These are phyloP conservation scores for Platycheirus rosarum DNA, from an alignment of 2,888 invertebrate species.

Conservation along the genomic window DNA sequence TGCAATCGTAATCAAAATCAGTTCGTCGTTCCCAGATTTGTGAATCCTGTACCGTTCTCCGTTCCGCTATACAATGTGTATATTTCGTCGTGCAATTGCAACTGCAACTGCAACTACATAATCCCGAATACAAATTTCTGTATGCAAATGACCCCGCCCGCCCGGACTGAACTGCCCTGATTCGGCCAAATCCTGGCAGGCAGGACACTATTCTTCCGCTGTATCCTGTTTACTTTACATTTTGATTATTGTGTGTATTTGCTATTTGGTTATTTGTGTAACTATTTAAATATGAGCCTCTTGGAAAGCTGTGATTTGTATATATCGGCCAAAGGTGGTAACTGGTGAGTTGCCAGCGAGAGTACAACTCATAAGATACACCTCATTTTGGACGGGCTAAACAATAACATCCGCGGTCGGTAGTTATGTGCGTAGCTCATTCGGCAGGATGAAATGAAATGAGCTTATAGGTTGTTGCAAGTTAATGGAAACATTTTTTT, in stretches of 20 bases:
- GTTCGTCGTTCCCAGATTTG: constrained; percentile 64
- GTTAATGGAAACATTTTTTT: neutral
- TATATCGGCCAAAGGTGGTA: neutral
- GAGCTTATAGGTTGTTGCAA: neutral
- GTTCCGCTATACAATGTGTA: constrained; percentile 40
- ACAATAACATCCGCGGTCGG: constrained; percentile 29
- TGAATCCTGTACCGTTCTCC: constrained; percentile 40
- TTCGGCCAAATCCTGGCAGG: neutral
- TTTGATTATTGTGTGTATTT: constrained; percentile 53
- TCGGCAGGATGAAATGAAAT: constrained; percentile 8
- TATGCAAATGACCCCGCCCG: constrained; percentile 60
- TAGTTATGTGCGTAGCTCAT: constrained; percentile 40
- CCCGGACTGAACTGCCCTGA: neutral
- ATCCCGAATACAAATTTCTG: constrained; percentile 64
- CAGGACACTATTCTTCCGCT: constrained; percentile 27
- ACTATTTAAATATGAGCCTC: constrained; percentile 54
- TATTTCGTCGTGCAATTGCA: constrained; percentile 10
- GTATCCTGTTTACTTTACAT: constrained; percentile 64
- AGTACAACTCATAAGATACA: constrained; percentile 19
- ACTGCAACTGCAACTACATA: constrained; percentile 25
- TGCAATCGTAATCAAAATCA: constrained; percentile 72
- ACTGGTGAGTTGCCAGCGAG: neutral
- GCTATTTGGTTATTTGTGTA: constrained; percentile 50
- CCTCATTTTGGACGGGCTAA: constrained; percentile 31
- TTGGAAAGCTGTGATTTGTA: constrained; percentile 25